Evolutionary conservation across 2,797 vertebrate species (phyloP).

Genomic region (Champsocephalus esox): DNA sequence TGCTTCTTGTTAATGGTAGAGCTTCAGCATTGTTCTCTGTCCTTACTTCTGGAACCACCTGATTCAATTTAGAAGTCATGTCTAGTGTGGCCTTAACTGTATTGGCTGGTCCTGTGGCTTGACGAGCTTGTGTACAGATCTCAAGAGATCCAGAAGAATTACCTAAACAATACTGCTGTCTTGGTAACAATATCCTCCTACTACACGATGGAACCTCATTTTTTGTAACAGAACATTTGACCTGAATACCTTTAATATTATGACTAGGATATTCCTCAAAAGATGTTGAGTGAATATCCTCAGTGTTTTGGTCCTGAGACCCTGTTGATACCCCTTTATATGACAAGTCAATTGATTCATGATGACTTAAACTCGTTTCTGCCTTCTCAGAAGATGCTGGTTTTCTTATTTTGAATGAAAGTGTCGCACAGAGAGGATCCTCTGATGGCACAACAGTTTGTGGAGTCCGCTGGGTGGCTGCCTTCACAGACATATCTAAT

Average conservation of each 20-base stretch:
- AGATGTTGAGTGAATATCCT: slow-evolving; percentile 4
- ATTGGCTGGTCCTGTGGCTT: slow-evolving; percentile 64
- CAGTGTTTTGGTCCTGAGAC: slow-evolving; percentile 17
- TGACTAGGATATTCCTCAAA: slow-evolving; percentile 16
- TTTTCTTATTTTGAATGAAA: slow-evolving; percentile 72
- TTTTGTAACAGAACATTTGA: background rate
- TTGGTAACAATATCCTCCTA: slow-evolving; percentile 30
- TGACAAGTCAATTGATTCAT: slow-evolving; percentile 71
- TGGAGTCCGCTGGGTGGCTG: background rate
- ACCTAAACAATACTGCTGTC: slow-evolving; percentile 32
- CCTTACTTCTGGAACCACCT: slow-evolving; percentile 17
- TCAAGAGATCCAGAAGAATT: slow-evolving; percentile 47
- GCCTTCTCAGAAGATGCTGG: slow-evolving; percentile 18
- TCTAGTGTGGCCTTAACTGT: slow-evolving; percentile 62
- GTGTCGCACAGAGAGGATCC: slow-evolving; percentile 54
- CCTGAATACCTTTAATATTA: background rate
- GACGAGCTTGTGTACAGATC: slow-evolving; percentile 19
- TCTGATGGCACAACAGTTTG: slow-evolving; percentile 64
- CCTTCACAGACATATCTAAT: slow-evolving; percentile 78
- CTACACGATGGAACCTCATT: slow-evolving; percentile 24
- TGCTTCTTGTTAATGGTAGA: slow-evolving; percentile 66
- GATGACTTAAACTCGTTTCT: slow-evolving; percentile 28
- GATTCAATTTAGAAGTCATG: slow-evolving; percentile 59
- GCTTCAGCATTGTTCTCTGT: slow-evolving; percentile 40
- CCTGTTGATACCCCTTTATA: slow-evolving; percentile 41